These are phyloP conservation scores for Priocnemis perturbator DNA, from an alignment of 2,888 invertebrate species.

Conservation along the genomic window DNA sequence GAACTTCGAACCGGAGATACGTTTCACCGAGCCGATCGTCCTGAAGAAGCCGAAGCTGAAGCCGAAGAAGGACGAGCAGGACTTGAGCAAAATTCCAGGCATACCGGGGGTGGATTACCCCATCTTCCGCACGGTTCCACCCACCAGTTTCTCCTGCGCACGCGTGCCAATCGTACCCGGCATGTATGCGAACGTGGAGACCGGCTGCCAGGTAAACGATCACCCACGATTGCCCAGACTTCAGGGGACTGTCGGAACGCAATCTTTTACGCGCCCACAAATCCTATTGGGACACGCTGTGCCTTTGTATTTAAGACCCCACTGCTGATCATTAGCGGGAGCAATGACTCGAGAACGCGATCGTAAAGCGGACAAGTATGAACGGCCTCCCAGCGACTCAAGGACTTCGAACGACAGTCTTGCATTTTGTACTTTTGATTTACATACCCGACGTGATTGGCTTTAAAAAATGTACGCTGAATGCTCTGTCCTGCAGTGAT, in stretches of 20 bases:
- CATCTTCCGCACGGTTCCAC: conserved; percentile 85
- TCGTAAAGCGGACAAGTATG: not conserved
- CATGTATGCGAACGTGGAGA: conserved; percentile 93
- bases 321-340: not conserved
- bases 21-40: conserved; percentile 51
- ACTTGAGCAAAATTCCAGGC: conserved; percentile 88
- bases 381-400: conserved; percentile 12
- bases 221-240: too few relatives aligned
- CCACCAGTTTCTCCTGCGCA: conserved; percentile 87
- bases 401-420: conserved; percentile 16
- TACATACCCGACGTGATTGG: not conserved
- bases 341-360: conserved; percentile 10
- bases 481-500: too few relatives aligned
- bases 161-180: conserved; percentile 88
- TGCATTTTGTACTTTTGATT: not conserved
- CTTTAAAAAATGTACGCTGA: not conserved
- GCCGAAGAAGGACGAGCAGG: conserved; percentile 80
- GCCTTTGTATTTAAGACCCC: too few relatives aligned
- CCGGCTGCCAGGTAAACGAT: conserved; percentile 85
- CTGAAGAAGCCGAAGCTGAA: conserved; percentile 46
- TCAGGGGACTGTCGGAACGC: too few relatives aligned
- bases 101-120: conserved; percentile 89
- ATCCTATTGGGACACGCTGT: too few relatives aligned
- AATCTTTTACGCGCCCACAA: too few relatives aligned
- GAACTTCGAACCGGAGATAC: conserved; percentile 55